These are phyloP conservation scores for Malurus leucopterus DNA, from an alignment of 2,797 vertebrate genomes.

Conservation along the genomic window DNA sequence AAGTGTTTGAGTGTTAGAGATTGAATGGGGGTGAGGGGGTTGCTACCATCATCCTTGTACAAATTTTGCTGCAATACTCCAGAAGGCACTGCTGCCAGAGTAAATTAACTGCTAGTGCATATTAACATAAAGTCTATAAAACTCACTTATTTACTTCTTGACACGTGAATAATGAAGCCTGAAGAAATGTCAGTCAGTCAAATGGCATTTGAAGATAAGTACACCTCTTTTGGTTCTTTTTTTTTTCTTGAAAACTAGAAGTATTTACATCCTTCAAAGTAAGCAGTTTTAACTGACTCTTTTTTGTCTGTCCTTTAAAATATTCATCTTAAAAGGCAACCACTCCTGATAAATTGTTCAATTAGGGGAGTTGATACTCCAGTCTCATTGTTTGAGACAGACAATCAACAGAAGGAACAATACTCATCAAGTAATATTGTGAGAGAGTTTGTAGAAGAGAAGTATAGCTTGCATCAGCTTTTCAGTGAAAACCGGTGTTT, in stretches of 20 bases:
- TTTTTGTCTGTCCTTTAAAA: not conserved
- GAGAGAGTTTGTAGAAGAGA: not conserved
- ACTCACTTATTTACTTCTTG: slow-evolving; percentile 28
- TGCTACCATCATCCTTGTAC: not conserved
- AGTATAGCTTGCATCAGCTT: not conserved
- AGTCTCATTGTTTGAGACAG: not conserved
- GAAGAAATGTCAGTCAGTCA: slow-evolving; percentile 11
- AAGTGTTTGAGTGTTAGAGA: not conserved
- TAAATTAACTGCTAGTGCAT: not conserved
- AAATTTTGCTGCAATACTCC: not conserved
- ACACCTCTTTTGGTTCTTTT: not conserved
- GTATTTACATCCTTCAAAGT: not conserved
- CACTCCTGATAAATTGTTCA: not conserved
- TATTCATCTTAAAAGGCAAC: not conserved
- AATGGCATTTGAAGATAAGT: slow-evolving; percentile 3
- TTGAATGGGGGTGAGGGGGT: not conserved
- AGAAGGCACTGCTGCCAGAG: not conserved
- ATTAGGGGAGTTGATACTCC: not conserved
- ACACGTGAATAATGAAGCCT: not conserved
- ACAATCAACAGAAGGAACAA: not conserved
- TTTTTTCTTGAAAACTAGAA: not conserved
- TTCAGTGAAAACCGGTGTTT: not conserved
- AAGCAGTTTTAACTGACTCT: not conserved
- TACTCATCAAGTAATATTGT: not conserved
- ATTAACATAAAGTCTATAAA: slow-evolving; percentile 6